phyloP scores from a whole-genome alignment of 2,797 vertebrate genomes.

The Alouatta caraya region DNA sequence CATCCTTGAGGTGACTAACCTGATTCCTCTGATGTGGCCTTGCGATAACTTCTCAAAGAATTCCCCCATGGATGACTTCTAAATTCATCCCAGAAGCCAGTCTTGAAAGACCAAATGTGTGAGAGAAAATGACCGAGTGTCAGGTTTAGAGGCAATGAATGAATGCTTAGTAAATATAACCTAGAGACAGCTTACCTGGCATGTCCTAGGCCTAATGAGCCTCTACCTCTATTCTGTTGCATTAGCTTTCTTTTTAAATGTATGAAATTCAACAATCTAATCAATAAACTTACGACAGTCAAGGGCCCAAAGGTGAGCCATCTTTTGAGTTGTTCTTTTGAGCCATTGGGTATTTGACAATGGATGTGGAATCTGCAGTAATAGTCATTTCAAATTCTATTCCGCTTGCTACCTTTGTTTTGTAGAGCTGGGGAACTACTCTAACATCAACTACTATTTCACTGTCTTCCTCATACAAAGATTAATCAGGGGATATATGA shows the following conservation, averaged over 20 bases:
- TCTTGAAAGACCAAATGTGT: neutral
- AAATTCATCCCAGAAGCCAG: neutral
- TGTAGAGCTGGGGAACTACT: neutral
- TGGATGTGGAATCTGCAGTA: neutral
- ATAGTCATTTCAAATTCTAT: neutral
- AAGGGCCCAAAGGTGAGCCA: neutral
- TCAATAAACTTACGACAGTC: neutral
- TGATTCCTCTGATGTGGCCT: neutral
- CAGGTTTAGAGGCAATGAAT: neutral
- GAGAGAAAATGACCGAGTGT: neutral
- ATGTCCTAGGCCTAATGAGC: neutral
- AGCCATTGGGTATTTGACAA: neutral
- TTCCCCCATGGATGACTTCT: neutral
- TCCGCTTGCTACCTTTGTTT: slow-evolving; percentile 10
- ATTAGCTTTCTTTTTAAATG: neutral
- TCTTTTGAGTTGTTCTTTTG: neutral
- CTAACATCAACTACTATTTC: neutral
- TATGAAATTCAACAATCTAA: neutral
- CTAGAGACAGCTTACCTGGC: neutral
- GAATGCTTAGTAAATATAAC: neutral
- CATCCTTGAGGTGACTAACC: neutral
- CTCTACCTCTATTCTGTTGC: neutral
- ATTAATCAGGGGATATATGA: neutral
- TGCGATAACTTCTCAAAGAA: neutral
- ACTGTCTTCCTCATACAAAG: neutral